phyloP scores from a whole-genome alignment of 2,888 invertebrate genomes.

The Hipparchia semele region DNA sequence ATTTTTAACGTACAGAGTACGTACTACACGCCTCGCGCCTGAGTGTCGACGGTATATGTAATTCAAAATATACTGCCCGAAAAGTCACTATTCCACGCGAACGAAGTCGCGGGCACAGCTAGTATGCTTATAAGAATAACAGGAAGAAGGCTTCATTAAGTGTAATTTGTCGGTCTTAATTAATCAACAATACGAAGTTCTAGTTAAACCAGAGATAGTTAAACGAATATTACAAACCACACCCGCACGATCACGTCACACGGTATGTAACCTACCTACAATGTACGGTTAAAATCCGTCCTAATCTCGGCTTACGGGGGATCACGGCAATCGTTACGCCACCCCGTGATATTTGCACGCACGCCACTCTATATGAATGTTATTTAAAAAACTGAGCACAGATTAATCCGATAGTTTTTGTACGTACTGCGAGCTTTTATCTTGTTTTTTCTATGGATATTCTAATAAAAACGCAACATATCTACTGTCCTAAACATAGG shows the following conservation, averaged over 20 bases:
- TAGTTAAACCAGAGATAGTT: background rate
- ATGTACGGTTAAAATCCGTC: constrained; percentile 52
- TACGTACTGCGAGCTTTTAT: background rate
- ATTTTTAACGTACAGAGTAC: too few relatives aligned
- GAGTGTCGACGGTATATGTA: too few relatives aligned
- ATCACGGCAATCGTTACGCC: constrained; percentile 67
- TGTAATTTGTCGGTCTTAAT: too few relatives aligned
- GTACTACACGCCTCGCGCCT: too few relatives aligned
- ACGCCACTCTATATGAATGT: constrained; percentile 42
- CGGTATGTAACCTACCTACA: constrained; percentile 7
- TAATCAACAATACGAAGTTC: background rate
- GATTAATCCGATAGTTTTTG: background rate
- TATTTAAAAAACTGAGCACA: constrained; percentile 22
- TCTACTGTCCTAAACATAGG: too few relatives aligned
- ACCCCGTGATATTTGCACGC: constrained; percentile 58
- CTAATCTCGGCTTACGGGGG: constrained; percentile 74
- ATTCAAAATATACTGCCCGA: too few relatives aligned
- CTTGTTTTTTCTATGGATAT: background rate
- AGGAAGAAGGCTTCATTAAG: too few relatives aligned
- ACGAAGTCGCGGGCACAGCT: too few relatives aligned
- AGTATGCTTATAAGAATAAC: too few relatives aligned
- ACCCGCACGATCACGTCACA: constrained; percentile 14
- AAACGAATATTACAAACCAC: background rate
- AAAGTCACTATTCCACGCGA: too few relatives aligned
- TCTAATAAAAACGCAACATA: background rate